Evolutionary conservation across 2,113 vertebrate species (phyloP).

Genomic region (Cranoglanis bouderius): DNA sequence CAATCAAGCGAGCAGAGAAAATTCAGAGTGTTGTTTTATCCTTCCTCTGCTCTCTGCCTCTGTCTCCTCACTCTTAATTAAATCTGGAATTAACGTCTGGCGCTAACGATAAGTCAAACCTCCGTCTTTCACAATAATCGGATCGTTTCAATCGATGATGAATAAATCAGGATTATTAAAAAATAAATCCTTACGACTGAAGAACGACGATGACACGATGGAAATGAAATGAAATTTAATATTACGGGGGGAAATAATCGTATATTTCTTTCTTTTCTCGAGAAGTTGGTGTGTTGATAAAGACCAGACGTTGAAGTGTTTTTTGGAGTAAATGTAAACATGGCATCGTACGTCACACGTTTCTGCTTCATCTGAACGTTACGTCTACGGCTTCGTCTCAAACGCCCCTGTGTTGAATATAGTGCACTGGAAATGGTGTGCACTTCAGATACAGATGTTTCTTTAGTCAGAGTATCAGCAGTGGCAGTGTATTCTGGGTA

Average conservation of each 20-base stretch:
- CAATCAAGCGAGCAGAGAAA: conserved; percentile 1
- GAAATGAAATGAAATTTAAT: not conserved
- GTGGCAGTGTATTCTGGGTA: not conserved
- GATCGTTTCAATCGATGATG: not conserved
- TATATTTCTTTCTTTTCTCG: not conserved
- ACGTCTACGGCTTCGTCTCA: not conserved
- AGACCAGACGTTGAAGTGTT: not conserved
- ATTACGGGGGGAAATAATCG: not conserved
- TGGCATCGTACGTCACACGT: not conserved
- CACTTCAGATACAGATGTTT: not conserved
- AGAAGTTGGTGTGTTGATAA: not conserved
- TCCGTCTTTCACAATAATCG: not conserved
- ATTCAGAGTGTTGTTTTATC: not conserved
- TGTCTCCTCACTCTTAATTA: conserved; percentile 32
- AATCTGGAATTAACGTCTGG: conserved; percentile 19
- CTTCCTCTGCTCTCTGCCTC: not conserved
- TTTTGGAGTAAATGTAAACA: not conserved
- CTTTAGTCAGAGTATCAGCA: not conserved
- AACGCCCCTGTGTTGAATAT: not conserved
- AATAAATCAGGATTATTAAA: not conserved
- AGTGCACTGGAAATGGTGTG: not conserved
- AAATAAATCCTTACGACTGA: not conserved
- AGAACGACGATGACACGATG: not conserved
- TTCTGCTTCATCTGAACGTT: not conserved
- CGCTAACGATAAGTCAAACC: not conserved